Conservation (phyloP, 2,888 invertebrate species). For the Octonoba sinensis region DNA sequence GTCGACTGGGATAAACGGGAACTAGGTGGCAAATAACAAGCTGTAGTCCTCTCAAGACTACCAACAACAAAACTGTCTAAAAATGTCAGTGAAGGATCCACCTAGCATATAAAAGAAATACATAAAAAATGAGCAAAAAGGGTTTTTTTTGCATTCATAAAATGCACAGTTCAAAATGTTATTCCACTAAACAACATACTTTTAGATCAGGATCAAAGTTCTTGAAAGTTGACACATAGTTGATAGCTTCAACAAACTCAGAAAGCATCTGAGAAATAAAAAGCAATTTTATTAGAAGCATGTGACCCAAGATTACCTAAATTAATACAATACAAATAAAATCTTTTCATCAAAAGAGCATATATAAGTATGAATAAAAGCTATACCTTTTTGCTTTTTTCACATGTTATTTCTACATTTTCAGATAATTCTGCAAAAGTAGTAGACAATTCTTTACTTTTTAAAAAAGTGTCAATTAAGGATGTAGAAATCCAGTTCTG, state of each 20-base stretch:
- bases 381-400: neutral
- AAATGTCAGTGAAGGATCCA: slow-evolving; percentile 39
- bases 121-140: neutral
- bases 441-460: slow-evolving; percentile 28
- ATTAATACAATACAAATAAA: neutral
- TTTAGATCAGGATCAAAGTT: no score
- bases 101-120: slow-evolving; percentile 15
- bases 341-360: neutral
- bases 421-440: slow-evolving; percentile 10
- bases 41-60: slow-evolving; percentile 17
- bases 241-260: no score
- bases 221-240: no score
- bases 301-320: neutral
- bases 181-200: no score
- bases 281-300: neutral
- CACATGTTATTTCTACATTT: slow-evolving; percentile 12
- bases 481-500: slow-evolving; percentile 24
- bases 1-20: slow-evolving; percentile 5
- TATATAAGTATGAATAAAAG: slow-evolving; percentile 6
- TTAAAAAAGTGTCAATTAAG: slow-evolving; percentile 23
- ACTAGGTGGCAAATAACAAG: slow-evolving; percentile 30
- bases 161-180: no score
- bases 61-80: slow-evolving; percentile 39
- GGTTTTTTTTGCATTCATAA: no score
- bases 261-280: neutral